These are phyloP conservation scores for Alaudala cheleensis DNA, from an alignment of 2,113 vertebrate species.

Conservation along the genomic window DNA sequence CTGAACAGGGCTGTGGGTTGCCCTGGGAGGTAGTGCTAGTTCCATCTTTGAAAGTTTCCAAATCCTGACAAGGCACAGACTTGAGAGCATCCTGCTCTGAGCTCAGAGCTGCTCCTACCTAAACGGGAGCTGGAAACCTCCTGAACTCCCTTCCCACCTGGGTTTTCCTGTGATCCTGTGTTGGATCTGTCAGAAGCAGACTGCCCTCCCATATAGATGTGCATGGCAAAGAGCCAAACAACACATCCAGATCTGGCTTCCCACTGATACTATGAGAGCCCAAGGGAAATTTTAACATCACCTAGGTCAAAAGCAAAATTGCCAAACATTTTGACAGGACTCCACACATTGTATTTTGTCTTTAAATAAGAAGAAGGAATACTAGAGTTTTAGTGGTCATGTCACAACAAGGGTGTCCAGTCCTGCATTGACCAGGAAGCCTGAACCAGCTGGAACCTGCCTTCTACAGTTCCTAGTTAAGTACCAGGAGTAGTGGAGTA, in stretches of 20 bases:
- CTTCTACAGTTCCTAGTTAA: neutral
- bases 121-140: neutral
- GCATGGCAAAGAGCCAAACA: neutral
- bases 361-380: neutral
- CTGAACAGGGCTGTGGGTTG: neutral
- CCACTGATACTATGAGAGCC: neutral
- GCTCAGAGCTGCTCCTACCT: neutral
- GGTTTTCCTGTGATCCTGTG: neutral
- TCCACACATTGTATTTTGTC: neutral
- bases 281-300: neutral
- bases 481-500: neutral
- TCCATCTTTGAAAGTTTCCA: neutral
- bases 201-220: too few species aligned
- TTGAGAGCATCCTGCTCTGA: neutral
- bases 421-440: neutral
- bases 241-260: neutral
- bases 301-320: neutral
- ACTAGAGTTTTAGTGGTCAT: neutral
- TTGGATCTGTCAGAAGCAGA: neutral
- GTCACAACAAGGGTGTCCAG: neutral
- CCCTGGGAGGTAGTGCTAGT: accelerated
- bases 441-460: neutral
- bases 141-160: neutral
- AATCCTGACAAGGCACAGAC: neutral
- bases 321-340: neutral